Base-by-base conservation (phyloP, 2,797 vertebrate species). In the Hipposideros larvatus region DNA sequence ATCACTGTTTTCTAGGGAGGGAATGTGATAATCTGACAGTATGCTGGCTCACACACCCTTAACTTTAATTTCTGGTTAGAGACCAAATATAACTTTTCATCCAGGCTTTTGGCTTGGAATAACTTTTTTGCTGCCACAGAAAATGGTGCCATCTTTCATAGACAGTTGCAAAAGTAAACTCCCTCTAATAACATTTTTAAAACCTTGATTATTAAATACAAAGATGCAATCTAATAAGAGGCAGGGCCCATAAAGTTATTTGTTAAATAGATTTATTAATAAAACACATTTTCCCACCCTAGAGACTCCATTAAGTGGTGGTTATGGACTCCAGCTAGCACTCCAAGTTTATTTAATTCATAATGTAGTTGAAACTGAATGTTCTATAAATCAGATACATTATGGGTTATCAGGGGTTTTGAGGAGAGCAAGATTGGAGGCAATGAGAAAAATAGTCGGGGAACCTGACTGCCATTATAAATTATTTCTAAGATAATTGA, bases 181-280 rank as follows among this genome's bases (percentile, higher is more conserved):
- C 94, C 24, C 43, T 89, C 11, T 86, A 84, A 37, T 71, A 93
- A 71, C 8, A 94, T 73, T 91, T 43, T 66, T 75, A 84, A 94
- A 95, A 92, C 68, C 63, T 53, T 75, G 46, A 87, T 87, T 97
- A 91, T 87, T 94, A 90, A 90, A 95, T 91, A 70, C 34, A 95
- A 92, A 92, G 28, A 94, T 59, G 28, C 41, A 85, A 92, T 90
- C 73, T 95, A 87, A 78, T 95, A 77, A 95, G 51, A 92, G 22
- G 19, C 55, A 74, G 89, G 83, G 10, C 57, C 46, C 48, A 82
- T 89, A 91, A 93, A 94, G 79, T 68, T 61, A 90, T 92, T 94
- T 93, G 73, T 90, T 96, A 95, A 90, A 79, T 55, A 37, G 59
- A 63, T 91, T 95, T 48, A 89, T 95, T 96, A 95, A 95, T 92